Conservation (phyloP, 2,797 vertebrate species). For the Pseudochaenichthys georgianus region DNA sequence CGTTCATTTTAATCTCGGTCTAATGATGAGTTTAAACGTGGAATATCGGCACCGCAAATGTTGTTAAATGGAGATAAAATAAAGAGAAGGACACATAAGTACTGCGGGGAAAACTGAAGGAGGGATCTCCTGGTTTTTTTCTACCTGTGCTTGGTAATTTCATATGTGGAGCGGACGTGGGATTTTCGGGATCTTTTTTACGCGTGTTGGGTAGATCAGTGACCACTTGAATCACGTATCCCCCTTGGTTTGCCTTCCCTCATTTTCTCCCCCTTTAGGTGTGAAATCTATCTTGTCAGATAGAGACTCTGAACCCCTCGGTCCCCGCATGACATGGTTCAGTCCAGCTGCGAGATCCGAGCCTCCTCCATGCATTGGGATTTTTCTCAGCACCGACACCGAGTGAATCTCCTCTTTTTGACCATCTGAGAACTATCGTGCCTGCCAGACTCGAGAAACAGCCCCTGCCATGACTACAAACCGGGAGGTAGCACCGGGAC, state of each 20-base stretch:
- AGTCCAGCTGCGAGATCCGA: conserved; percentile 98
- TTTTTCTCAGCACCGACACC: conserved; percentile 91
- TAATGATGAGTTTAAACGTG: conserved; percentile 66
- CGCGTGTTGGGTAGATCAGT: conserved; percentile 61
- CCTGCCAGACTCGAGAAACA: conserved; percentile 62
- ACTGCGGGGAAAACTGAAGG: conserved; percentile 58
- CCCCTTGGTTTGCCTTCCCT: conserved; percentile 38
- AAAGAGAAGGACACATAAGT: conserved; percentile 59
- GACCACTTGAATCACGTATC: conserved; percentile 66
- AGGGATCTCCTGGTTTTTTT: conserved; percentile 53
- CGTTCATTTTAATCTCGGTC: conserved; percentile 45
- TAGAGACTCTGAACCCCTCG: conserved; percentile 83
- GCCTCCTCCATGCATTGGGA: conserved; percentile 95
- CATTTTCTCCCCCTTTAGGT: conserved; percentile 55
- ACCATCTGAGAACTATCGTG: conserved; percentile 84
- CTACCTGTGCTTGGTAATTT: conserved; percentile 33
- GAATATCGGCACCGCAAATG: conserved; percentile 72
- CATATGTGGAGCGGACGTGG: conserved; percentile 52
- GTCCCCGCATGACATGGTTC: conserved; percentile 94
- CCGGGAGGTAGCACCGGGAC: conserved; percentile 79
- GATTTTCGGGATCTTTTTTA: conserved; percentile 51
- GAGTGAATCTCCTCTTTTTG: conserved; percentile 84
- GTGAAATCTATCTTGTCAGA: conserved; percentile 80
- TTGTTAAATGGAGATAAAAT: conserved; percentile 67
- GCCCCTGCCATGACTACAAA: conserved; percentile 82